Base-by-base conservation (phyloP, 2,113 vertebrate genomes). In the Octodon degus region DNA sequence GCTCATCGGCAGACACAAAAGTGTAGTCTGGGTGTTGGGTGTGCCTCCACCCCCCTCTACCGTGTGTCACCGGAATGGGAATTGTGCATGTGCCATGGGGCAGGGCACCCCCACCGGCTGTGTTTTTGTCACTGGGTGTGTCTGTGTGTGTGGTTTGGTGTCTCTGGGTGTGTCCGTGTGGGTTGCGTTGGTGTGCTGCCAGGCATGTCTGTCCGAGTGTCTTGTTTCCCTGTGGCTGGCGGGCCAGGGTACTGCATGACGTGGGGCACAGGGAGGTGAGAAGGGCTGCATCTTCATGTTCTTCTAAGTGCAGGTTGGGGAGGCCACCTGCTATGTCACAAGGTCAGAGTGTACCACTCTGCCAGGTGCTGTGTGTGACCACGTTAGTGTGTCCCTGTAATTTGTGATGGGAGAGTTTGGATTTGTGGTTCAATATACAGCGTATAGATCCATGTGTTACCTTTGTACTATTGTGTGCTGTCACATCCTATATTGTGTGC, bases 141-240 rank as follows among this genome's bases (percentile, higher is more conserved):
- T 96, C 93, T 83, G 53, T 40, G 92, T 91, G 84, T 95, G 94
- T 1, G 67, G 91, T 86, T 89, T 86, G 89, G 82, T 96, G 93
- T 96, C 80, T 81, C 96, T 20, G 93, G 96, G 97, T 91, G 96
- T 97, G 96, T 79, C 91, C 34, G 2, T 80, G 77, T 95, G 96
- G 97, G 84, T 13, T 92, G 83, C 25, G 10, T 74, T 83, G 68
- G 87, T 72, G 91, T 81, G 43, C 20, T 30, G 92, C 96, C 96
- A 97, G 95, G 43, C 86, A 7, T 20, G 93, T 81, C 93, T 91
- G 16, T 94, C 86, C 8, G 63, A 63, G 76, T n/a, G 68, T 95
- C 91, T 95, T 65, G 30, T 40, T 87, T 91, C 89, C n/a, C 92
- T 68, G 90, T 50, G 87, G 96, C 93, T 82, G 93, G 84, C 0